Base-by-base conservation (phyloP, 1,140 invertebrate genomes). In the Macrosteles quadrilineatus region DNA sequence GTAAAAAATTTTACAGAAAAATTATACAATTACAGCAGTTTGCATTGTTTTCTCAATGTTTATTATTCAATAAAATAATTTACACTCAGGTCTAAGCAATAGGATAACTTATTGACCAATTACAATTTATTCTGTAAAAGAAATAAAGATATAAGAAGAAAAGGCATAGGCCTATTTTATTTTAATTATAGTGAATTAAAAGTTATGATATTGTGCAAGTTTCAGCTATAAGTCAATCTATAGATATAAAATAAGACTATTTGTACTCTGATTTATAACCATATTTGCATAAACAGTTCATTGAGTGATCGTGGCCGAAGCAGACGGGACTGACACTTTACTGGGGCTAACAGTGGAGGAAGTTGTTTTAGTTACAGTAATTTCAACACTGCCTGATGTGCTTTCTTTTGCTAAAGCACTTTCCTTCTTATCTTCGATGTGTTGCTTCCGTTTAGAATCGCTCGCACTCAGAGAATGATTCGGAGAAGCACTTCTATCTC, bases 381-480 rank as follows among this genome's bases (percentile, higher is more conserved):
- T 59, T 29, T 59, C 55, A 14, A 59, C 55, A 59, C 55, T 59
- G 27, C 55, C 27, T 4, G 55, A 59, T 27, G 55, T 59, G 27
- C 55, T 59, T 23, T 50, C 17, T 6, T 23, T 50, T 9, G 6
- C 55, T 30, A 6, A 27, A 59, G 27, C 55, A 59, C 55, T 59
- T 1, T 66, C 63, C 45, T 66, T 66, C 23, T 40, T 66, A 19
- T 43, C 32, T 45, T 74, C 78, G 67, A 70, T 78, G 12, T 80
- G 75, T 66, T 82, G 80, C 69, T 85, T 83, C 17, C 87, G 79
- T 76, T 88, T 89, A 0, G 83, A 83, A 71, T 89, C 88, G 1
- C 86, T 85, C 65, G 86, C 87, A 3, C 89, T 76, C n/a, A 89
- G 77, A 71, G 85, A 87, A 75, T 87, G 84, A n/a, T 85, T 85